These are phyloP conservation scores for Drosophila hydei DNA, from an alignment of 1,140 invertebrate species.

Conservation along the genomic window DNA sequence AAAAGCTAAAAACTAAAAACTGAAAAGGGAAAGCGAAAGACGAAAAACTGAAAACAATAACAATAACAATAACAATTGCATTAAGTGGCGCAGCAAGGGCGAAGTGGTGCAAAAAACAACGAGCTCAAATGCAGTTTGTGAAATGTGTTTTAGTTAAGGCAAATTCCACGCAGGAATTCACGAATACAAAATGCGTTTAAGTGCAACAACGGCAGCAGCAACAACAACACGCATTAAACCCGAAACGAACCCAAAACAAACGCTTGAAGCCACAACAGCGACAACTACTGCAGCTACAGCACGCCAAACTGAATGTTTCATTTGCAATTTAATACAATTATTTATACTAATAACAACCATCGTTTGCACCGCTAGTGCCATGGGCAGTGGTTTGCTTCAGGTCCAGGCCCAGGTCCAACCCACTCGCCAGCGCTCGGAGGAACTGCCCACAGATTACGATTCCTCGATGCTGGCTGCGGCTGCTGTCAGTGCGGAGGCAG, in stretches of 20 bases:
- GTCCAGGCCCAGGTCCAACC: slow-evolving; percentile 29
- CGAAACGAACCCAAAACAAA: slow-evolving; percentile 35
- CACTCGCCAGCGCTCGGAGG: slow-evolving; percentile 12
- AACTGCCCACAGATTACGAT: slow-evolving; percentile 8
- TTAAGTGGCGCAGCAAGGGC: slow-evolving; percentile 10
- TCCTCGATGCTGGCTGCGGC: slow-evolving; percentile 24
- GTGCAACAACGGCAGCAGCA: slow-evolving; percentile 63
- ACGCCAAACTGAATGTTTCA: slow-evolving; percentile 53
- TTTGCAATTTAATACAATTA: slow-evolving; percentile 62
- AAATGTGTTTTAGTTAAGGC: slow-evolving; percentile 73
- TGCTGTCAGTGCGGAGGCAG: slow-evolving; percentile 3
- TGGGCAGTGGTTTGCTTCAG: slow-evolving; percentile 36
- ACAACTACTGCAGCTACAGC: slow-evolving; percentile 17
- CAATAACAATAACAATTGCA: slow-evolving; percentile 19
- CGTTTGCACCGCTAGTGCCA: slow-evolving; percentile 40
- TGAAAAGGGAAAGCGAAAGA: background rate
- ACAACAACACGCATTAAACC: slow-evolving; percentile 38
- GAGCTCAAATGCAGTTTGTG: slow-evolving; percentile 76
- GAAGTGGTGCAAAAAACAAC: slow-evolving; percentile 22
- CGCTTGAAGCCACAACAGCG: slow-evolving; percentile 16
- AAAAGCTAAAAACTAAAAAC: background rate
- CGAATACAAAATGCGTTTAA: slow-evolving; percentile 79
- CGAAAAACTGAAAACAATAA: slow-evolving; percentile 1
- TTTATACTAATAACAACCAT: slow-evolving; percentile 64
- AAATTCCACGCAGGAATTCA: slow-evolving; percentile 62